Evolutionary conservation across 2,797 vertebrate species (phyloP).

Genomic region (Pipistrellus pipistrellus): DNA sequence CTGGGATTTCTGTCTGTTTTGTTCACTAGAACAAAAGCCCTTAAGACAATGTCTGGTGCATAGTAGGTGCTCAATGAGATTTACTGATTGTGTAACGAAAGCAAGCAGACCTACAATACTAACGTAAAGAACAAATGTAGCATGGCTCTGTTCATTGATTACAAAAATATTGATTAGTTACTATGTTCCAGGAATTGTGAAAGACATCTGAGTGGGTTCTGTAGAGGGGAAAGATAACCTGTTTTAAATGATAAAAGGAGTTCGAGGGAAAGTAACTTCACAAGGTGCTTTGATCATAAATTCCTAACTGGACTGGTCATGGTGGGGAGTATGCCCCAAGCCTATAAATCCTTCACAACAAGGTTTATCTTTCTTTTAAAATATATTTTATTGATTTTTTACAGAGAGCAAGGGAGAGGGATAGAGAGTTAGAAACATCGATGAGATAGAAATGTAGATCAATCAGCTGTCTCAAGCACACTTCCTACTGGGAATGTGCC

Average conservation of each 20-base stretch:
- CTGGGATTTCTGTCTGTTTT: slow-evolving; percentile 13
- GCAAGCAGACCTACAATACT: background rate
- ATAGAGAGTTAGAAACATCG: no score
- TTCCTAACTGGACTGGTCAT: background rate
- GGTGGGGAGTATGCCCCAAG: background rate
- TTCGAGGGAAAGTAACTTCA: background rate
- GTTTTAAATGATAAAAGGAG: background rate
- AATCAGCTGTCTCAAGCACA: no score
- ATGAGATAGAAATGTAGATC: no score
- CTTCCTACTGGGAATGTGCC: no score
- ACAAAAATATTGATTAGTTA: background rate
- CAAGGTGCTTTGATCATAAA: background rate
- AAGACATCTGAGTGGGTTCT: background rate
- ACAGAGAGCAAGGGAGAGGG: no score
- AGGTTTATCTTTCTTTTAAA: background rate
- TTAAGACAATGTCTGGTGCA: background rate
- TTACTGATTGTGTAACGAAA: slow-evolving; percentile 15
- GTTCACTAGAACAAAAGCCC: background rate
- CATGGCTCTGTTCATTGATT: background rate
- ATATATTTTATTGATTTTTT: no score
- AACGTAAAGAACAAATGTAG: slow-evolving; percentile 13
- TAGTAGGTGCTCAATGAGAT: background rate
- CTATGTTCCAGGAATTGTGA: background rate
- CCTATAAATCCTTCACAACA: background rate
- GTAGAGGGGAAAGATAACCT: background rate